Evolutionary conservation across 2,888 invertebrate species (phyloP), one percentile per base, ranked within the genome.

Genomic region (Acanthosepion esculentum): DNA sequence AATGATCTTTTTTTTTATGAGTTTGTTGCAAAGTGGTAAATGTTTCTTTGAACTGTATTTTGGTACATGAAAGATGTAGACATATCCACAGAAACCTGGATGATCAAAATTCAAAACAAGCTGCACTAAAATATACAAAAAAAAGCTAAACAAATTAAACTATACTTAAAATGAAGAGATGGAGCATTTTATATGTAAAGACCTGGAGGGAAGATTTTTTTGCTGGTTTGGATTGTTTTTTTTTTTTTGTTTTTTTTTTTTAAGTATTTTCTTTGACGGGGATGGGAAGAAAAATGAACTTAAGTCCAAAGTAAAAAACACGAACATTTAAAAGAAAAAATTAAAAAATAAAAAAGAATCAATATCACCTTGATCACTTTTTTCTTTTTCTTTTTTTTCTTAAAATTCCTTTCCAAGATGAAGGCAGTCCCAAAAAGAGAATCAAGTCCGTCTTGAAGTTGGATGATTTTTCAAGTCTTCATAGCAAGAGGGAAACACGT

Each of bases 51-150:
- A 78, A 78, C 78, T 78, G 78, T 78, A 78, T 78, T 78, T 78
- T 78, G 78, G 78, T 78, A 78, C 18, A 78, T 78, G 78, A 78
- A 78, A 78, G 33, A 78, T 78, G 78, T 78, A n/a, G 78, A 78
- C 78, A 78, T 78, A n/a, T 33, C 78, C 78, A 78, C 78, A 78
- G 78, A 78, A 78, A 59, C n/a, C 78, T 78, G 78, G 78, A 78
- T 78, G 78, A 78, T n/a, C 78, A 78, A 78, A 64, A 64, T 5
- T 64, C 23, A 64, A 41, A 78, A n/a, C 78, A 78, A 78, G 78
- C 78, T 78, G 78, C 78, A n/a, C 78, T 78, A 78, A 78, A 78
- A 78, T 78, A 78, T 78, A 78, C 78, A 78, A 78, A 78, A 78
- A 23, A 18, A n/a, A 8, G n/a, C 20, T 78, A 78, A 78, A 33